Conservation (phyloP, 2,888 invertebrate genomes). For the Baccha elongata region DNA sequence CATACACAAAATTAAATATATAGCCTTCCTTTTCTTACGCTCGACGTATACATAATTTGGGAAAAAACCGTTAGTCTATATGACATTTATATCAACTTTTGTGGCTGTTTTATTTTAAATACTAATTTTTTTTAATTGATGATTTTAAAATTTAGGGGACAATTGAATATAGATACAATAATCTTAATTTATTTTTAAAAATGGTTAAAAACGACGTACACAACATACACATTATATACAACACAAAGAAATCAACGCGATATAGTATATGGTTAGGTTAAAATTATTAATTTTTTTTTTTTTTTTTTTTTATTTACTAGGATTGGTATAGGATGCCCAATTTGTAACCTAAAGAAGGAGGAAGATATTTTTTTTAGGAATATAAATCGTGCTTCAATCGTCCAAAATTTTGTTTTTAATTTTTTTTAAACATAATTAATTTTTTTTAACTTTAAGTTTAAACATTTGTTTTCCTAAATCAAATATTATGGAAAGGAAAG, state of each 20-base stretch:
- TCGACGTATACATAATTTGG: conserved; percentile 38
- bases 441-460: conserved; percentile 2
- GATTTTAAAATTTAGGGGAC: conserved; percentile 26
- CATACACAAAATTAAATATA: neutral
- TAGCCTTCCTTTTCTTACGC: conserved; percentile 3
- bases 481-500: conserved; percentile 15
- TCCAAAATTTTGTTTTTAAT: conserved; percentile 44
- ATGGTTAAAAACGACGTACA: conserved; percentile 35
- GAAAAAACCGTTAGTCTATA: neutral
- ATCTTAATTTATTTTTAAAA: conserved; percentile 21
- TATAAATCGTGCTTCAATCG: conserved; percentile 73
- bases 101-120: conserved; percentile 39
- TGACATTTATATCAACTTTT: conserved; percentile 37
- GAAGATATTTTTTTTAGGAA: conserved; percentile 56
- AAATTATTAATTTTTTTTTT: conserved; percentile 16
- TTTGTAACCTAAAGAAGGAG: conserved; percentile 60
- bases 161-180: conserved; percentile 46
- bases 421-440: conserved; percentile 46
- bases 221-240: conserved; percentile 62
- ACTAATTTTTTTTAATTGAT: neutral
- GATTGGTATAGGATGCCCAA: conserved; percentile 63
- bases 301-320: conserved; percentile 20
- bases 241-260: conserved; percentile 63
- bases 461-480: conserved; percentile 28
- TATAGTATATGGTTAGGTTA: conserved; percentile 7